Base-by-base conservation (phyloP, 2,113 vertebrate species). In the Petaurus breviceps region DNA sequence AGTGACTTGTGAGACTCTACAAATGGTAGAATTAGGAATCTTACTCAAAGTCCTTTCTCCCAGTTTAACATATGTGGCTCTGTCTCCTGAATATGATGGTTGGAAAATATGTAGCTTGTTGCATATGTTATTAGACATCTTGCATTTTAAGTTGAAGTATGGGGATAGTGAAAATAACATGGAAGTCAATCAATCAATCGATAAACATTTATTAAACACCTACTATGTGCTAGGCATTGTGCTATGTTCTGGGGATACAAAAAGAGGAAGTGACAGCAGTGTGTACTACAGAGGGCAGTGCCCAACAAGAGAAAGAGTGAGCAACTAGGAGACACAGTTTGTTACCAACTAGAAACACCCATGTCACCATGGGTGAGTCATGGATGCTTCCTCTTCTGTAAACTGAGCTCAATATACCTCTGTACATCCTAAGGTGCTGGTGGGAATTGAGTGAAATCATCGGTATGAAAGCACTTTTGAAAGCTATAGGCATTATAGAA, bases 401-500 rank as follows among this genome's bases (percentile, higher is more conserved):
- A 94, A 52, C 57, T 51, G n/a, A 94, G 47, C 5, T 90, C 14
- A 14, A 22, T 68, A 50, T 52, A 51, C 54, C 3, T 54, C 91
- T 92, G 12, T 26, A 50, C 22, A 23, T 10, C 14, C 24, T 22
- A 10, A 61, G 93, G 16, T 2, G 11, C 89, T 94, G 84, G 10
- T 95, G 61, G 94, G 6, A 24, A 31, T 77, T 28, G 92, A 91
- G 89, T 61, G 43, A 92, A 22, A 92, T 25, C 95, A 89, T 94
- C 2, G 16, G 61, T 93, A 3, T 91, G n/a, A 51, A 50, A 92
- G 23, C 51, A 50, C 47, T 95, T 92, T 94, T 49, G 50, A 94
- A 95, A 53, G 24, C 89, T 95, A 68, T 94, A 51, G 24, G 77
- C 95, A 90, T 95, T 68, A 51, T 52, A 89, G 8, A 94, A 55